phyloP scores from a whole-genome alignment of 2,888 invertebrate genomes.

The Anthrax anthrax region DNA sequence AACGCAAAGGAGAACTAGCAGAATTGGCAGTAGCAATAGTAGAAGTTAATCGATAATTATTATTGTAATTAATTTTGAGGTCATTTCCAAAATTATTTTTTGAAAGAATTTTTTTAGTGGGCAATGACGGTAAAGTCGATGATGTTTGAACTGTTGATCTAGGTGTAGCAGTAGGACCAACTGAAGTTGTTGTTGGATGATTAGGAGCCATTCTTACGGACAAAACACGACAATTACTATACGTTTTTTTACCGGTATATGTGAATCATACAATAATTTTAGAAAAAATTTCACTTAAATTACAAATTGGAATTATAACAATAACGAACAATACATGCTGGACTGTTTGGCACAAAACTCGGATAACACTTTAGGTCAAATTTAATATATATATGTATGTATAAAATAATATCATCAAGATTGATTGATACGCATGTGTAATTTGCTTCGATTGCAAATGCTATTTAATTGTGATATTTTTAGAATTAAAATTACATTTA shows the following conservation, averaged over 20 bases:
- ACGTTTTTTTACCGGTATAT: not conserved
- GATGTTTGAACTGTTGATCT: constrained; percentile 6
- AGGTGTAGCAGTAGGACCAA: not conserved
- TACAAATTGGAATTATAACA: not conserved
- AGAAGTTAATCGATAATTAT: not conserved
- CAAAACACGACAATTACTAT: not conserved
- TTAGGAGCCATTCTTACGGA: constrained; percentile 14
- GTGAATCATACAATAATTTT: too few relatives aligned
- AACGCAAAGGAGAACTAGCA: not conserved
- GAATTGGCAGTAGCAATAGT: too few relatives aligned
- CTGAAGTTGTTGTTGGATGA: constrained; percentile 13
- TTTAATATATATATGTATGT: not conserved
- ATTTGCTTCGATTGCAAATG: not conserved
- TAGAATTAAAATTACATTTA: not conserved
- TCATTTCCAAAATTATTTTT: not conserved
- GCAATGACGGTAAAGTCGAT: constrained; percentile 18
- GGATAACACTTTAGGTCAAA: not conserved
- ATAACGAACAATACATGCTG: not conserved
- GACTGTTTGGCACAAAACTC: not conserved
- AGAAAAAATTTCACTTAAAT: too few relatives aligned
- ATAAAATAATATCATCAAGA: too few relatives aligned
- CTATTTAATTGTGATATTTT: not conserved
- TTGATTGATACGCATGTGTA: too few relatives aligned
- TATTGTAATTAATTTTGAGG: not conserved
- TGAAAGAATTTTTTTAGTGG: not conserved